Evolutionary conservation across 2,888 invertebrate genomes (phyloP).

Genomic region (Spisula subtruncata): DNA sequence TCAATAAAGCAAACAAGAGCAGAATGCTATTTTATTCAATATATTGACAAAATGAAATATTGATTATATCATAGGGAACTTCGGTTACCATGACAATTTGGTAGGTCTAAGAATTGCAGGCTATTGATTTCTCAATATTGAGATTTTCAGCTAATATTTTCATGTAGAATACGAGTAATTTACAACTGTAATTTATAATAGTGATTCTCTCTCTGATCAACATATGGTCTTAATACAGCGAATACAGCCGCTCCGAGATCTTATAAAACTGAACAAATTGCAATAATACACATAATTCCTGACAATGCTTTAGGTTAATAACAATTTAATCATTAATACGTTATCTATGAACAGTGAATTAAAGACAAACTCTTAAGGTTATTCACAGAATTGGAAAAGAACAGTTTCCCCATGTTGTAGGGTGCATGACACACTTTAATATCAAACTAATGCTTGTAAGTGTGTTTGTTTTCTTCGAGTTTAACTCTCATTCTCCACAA

Average conservation of each 20-base stretch:
- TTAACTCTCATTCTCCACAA: too few species aligned
- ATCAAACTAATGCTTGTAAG: neutral
- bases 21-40: slow-evolving; percentile 57
- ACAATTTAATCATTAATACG: neutral
- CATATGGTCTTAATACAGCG: neutral
- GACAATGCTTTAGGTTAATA: neutral
- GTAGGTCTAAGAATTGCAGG: slow-evolving; percentile 58
- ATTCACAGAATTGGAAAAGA: neutral
- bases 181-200: slow-evolving; percentile 28
- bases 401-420: neutral
- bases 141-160: slow-evolving; percentile 51
- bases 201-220: neutral
- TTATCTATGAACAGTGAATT: neutral
- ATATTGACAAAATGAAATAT: slow-evolving; percentile 67
- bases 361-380: neutral
- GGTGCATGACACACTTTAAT: neutral
- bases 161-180: slow-evolving; percentile 46
- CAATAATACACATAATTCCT: neutral
- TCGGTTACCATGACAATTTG: slow-evolving; percentile 65
- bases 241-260: neutral
- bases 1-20: slow-evolving; percentile 41
- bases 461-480: too few species aligned
- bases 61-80: slow-evolving; percentile 65
- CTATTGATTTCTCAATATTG: slow-evolving; percentile 60
- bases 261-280: neutral